Evolutionary conservation across 1,140 invertebrate species (phyloP).

Genomic region (Camponotus pennsylvanicus): DNA sequence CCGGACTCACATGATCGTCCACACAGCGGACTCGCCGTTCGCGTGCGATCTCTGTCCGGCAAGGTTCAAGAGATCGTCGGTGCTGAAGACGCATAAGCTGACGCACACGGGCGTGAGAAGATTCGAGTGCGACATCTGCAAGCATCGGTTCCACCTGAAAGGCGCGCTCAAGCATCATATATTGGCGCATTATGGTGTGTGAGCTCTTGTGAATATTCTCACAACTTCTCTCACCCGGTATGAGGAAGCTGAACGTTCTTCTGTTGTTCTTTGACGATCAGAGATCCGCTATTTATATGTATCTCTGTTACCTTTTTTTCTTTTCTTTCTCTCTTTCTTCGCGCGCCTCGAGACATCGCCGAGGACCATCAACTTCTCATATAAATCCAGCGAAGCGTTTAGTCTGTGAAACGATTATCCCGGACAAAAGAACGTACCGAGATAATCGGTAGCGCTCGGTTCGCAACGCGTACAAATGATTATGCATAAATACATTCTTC

Average conservation of each 20-base stretch:
- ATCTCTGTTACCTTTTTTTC: background rate
- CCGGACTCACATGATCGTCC: conserved; percentile 66
- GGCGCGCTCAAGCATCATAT: conserved; percentile 69
- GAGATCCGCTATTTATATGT: conserved; percentile 24
- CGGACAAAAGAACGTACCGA: conserved; percentile 30
- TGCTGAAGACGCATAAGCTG: conserved; percentile 68
- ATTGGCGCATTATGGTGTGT: conserved; percentile 66
- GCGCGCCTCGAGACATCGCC: background rate
- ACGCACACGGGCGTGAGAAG: conserved; percentile 66
- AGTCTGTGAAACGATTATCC: conserved; percentile 31
- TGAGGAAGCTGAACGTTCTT: conserved; percentile 22
- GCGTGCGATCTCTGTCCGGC: conserved; percentile 63
- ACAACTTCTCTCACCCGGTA: background rate
- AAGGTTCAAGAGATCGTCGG: conserved; percentile 69
- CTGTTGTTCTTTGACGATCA: background rate
- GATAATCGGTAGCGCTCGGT: conserved; percentile 36
- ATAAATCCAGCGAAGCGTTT: conserved; percentile 41
- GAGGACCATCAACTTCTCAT: conserved; percentile 25
- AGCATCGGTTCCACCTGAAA: conserved; percentile 69
- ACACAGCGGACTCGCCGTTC: conserved; percentile 66
- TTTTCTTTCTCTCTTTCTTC: background rate
- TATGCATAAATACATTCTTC: conserved; percentile 33
- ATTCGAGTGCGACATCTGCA: conserved; percentile 73
- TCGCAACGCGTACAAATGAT: conserved; percentile 37
- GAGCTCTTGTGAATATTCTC: conserved; percentile 43